Conservation (phyloP, 2,888 invertebrate species). For the Agonopterix arenella region DNA sequence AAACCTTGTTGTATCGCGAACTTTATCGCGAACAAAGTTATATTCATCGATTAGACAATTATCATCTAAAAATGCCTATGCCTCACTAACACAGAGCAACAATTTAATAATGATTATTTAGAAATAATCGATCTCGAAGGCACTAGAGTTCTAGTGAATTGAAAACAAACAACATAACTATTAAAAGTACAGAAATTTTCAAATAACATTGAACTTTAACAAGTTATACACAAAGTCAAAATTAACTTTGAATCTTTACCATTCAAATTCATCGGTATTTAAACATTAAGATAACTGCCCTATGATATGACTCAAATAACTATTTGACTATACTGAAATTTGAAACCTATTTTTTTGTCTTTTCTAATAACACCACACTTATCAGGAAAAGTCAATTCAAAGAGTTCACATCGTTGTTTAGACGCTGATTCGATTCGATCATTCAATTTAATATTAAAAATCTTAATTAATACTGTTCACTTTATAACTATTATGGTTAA, state of each 20-base stretch:
- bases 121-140: constrained; percentile 41
- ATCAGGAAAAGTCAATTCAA: constrained; percentile 1
- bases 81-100: constrained; percentile 66
- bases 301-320: constrained; percentile 62
- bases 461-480: constrained; percentile 50
- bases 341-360: constrained; percentile 38
- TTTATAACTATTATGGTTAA: constrained; percentile 33
- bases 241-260: not conserved
- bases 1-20: no score
- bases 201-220: not conserved
- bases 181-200: not conserved
- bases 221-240: constrained; percentile 1
- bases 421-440: constrained; percentile 17
- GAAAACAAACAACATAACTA: constrained; percentile 6
- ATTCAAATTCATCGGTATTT: constrained; percentile 15
- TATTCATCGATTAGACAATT: no score
- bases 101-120: constrained; percentile 26
- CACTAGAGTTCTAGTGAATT: constrained; percentile 67
- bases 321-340: constrained; percentile 55
- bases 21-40: no score
- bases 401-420: constrained; percentile 21
- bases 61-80: constrained; percentile 34
- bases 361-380: constrained; percentile 28
- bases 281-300: constrained; percentile 22
- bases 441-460: constrained; percentile 26